Percentiles rank a stretch among this genome's conserved stretches.
phyloP scores from a whole-genome alignment of 2,113 vertebrate genomes.

The Gambusia affinis region DNA sequence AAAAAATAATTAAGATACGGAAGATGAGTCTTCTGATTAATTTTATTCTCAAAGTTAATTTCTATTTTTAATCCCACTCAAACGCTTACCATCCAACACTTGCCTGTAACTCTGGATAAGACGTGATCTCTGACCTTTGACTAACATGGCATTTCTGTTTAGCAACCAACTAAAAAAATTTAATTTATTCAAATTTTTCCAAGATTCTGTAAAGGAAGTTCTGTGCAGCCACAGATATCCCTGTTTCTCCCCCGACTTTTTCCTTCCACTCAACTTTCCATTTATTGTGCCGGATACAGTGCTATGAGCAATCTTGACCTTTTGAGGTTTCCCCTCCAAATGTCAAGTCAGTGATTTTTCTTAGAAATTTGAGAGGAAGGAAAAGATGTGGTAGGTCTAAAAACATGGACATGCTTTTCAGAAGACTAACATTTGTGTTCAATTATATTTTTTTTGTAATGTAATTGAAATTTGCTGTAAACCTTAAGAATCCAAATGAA shows the following conservation, averaged over 20 bases:
- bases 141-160: background rate
- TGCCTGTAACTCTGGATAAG: background rate
- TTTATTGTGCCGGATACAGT: background rate
- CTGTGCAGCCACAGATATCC: no score
- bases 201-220: background rate
- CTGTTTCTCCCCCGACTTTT: background rate
- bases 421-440: background rate
- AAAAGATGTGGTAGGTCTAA: background rate
- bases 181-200: background rate
- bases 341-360: no score
- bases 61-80: background rate
- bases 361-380: background rate
- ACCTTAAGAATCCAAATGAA: background rate
- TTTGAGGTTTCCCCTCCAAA: background rate
- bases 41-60: background rate
- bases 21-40: background rate
- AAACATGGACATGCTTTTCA: background rate
- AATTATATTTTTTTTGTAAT: background rate
- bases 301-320: background rate
- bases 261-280: background rate
- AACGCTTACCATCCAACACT: background rate
- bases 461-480: background rate
- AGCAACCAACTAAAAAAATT: background rate
- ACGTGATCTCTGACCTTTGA: background rate
- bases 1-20: background rate